Base-by-base conservation (phyloP, 2,888 invertebrate genomes). In the Drosophila phalerata region DNA sequence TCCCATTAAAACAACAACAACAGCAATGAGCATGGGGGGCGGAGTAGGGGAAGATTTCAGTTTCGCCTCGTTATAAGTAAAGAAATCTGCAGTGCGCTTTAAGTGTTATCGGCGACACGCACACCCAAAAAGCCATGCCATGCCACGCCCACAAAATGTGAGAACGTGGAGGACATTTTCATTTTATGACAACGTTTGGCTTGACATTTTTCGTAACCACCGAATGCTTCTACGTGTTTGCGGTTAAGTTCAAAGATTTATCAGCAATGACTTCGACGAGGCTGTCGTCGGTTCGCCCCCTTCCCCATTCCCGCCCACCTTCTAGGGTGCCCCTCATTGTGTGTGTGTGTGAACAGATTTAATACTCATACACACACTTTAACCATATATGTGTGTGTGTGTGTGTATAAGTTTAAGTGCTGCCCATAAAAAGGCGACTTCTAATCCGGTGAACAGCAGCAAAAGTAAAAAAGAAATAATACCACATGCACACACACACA, bases 51-150 rank as follows among this genome's bases (percentile, higher is more conserved):
- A 6, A 17, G 52, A 63, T 62, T 65, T 65, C 69, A 76, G 62
- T 80, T 77, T 74, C 72, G 64, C 83, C 85, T 74, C 87, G 87
- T 88, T 88, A 85, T 85, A 88, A 88, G 88, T 84, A 79, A 76
- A 82, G 72, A 89, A 87, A 86, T 86, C 88, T 88, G 80, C 88
- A 85, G 89, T 82, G 85, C 85, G 79, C 85, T 87, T 86, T 86
- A 86, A 86, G 89, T 88, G 89, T 88, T 87, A 88, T 85, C 88
- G 88, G 86, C 87, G 67, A 82, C 88, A 87, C 87, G 77, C 87
- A 83, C 82, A 85, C 87, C 52, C 73, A 69, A 56, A 77, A 73
- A 67, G 5, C 62, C 28, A 37, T 56, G 30, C 19, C 45, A 30
- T 63, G 78, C 65, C 80, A 71, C 74, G 71, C 73, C 75, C 78